Conservation (phyloP, 2,888 invertebrate genomes). For the Serripes groenlandicus region DNA sequence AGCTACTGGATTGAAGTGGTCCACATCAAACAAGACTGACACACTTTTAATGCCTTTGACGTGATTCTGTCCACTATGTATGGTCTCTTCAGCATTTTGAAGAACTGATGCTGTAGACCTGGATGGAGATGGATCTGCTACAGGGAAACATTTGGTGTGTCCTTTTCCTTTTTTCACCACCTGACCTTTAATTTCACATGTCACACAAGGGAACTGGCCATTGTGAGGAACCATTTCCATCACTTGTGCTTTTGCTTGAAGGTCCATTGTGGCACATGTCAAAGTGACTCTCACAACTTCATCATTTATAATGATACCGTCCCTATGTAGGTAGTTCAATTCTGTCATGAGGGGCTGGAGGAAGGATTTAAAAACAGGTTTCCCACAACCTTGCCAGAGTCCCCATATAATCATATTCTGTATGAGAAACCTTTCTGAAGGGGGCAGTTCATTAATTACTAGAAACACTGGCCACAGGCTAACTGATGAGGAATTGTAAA, state of each 20-base stretch:
- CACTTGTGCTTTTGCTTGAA: conserved; percentile 49
- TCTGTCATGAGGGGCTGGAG: conserved; percentile 42
- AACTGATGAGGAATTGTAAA: no score
- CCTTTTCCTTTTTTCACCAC: conserved; percentile 34
- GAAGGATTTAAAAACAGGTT: conserved; percentile 41
- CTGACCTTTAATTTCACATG: conserved; percentile 39
- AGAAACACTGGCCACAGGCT: no score
- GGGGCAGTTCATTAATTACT: no score
- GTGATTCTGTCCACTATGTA: not conserved
- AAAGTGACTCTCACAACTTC: conserved; percentile 24
- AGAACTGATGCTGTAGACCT: conserved; percentile 5
- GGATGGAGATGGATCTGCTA: not conserved
- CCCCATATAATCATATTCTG: conserved; percentile 58
- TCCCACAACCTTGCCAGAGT: conserved; percentile 50
- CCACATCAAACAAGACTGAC: conserved; percentile 4
- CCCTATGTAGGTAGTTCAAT: conserved; percentile 20
- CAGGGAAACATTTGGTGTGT: conserved; percentile 25
- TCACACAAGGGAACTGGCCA: conserved; percentile 43
- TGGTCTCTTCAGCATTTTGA: conserved; percentile 8
- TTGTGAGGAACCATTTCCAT: conserved; percentile 52
- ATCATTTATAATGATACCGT: conserved; percentile 30
- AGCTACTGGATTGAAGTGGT: conserved; percentile 7
- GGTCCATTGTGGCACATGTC: conserved; percentile 36
- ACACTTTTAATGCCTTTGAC: conserved; percentile 10
- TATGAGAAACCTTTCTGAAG: no score